Evolutionary conservation across 2,888 invertebrate genomes (phyloP), one percentile per base, ranked within the genome.

Genomic region (Synanthedon vespiformis): DNA sequence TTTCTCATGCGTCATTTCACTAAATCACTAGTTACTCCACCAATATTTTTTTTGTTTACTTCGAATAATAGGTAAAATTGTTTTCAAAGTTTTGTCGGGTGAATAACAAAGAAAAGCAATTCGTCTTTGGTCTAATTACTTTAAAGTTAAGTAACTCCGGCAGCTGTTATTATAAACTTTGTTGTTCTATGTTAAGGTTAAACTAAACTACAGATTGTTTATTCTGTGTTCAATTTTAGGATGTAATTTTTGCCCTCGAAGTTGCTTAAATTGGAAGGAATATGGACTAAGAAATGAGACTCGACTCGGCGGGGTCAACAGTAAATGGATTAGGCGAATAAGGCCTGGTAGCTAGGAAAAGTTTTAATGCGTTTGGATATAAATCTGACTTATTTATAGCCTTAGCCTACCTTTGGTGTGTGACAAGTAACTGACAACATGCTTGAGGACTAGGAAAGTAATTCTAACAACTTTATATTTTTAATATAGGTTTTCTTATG

Each of bases 351-450:
- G 59, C 54, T 61, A 51, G 53, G 62, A 65, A 72, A 81, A 78
- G 72, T 80, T 81, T 78, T 78, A 80, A 82, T 77, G 79, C 67
- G 71, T 75, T 75, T 59, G 64, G 74, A 72, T 73, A 81, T 80
- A 80, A 80, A 80, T 79, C 74, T 71, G 67, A 60, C 74, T 70
- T 79, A 77, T 80, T 77, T 76, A 78, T 76, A 75, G 70, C 69
- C 67, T 65, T 76, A 75, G 70, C 69, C 68, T 65, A 63, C 66
- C 70, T 60, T 59, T 40, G 48, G 53, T 16, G 47, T 53, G 53
- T 53, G 40, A 49, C 51, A n/a, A 49, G 53, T 16, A 40, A 51
- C 51, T 53, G 40, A 49, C 51, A n/a, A 49, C 48, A 53, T 40
- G 5, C 34, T 34, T 2, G 34, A 34, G 10, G 34, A 34, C 6